Percentiles rank a stretch among this genome's conserved stretches.
Evolutionary conservation across 2,113 vertebrate species (phyloP).

Genomic region (Oncorhynchus kisutch): DNA sequence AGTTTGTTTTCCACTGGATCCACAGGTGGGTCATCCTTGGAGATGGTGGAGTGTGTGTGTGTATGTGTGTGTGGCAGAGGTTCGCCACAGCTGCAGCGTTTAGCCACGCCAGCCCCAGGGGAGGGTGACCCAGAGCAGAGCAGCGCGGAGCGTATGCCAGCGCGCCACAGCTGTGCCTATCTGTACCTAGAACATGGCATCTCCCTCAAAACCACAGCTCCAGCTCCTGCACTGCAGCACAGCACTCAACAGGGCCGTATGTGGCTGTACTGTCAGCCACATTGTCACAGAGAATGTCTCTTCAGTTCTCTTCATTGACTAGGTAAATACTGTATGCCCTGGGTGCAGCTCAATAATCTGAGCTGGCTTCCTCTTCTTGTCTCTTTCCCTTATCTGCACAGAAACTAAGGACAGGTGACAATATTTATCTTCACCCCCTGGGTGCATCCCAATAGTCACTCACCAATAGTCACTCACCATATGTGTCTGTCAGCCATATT

Average conservation of each 20-base stretch:
- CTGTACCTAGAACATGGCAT: slow-evolving; percentile 30
- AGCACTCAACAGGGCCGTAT: slow-evolving; percentile 1
- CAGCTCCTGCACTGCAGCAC: neutral
- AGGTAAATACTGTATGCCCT: neutral
- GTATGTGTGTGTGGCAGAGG: slow-evolving; percentile 33
- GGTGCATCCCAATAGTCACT: neutral
- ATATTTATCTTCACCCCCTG: neutral
- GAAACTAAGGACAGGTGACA: neutral
- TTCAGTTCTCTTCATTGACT: slow-evolving; percentile 5
- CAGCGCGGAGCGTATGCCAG: slow-evolving; percentile 13
- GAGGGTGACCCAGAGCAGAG: slow-evolving; percentile 47
- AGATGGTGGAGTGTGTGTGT: slow-evolving; percentile 10
- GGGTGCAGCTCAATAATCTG: neutral
- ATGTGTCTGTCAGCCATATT: neutral
- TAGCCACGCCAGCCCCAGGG: slow-evolving; percentile 33
- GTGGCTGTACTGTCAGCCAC: slow-evolving; percentile 23
- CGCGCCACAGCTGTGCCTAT: slow-evolving; percentile 58
- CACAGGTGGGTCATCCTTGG: slow-evolving; percentile 34
- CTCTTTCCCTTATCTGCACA: too few relatives aligned
- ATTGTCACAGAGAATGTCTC: slow-evolving; percentile 28
- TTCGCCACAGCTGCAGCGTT: slow-evolving; percentile 55
- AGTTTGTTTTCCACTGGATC: slow-evolving; percentile 52
- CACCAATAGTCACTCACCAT: neutral
- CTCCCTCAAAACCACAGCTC: slow-evolving; percentile 13
- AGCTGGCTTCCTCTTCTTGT: slow-evolving; percentile 3